A percentile compares a stretch with the other conserved stretches of the same genome.
These are phyloP conservation scores for Paradoxurus hermaphroditus DNA, from an alignment of 2,113 vertebrate genomes.

Conservation along the genomic window DNA sequence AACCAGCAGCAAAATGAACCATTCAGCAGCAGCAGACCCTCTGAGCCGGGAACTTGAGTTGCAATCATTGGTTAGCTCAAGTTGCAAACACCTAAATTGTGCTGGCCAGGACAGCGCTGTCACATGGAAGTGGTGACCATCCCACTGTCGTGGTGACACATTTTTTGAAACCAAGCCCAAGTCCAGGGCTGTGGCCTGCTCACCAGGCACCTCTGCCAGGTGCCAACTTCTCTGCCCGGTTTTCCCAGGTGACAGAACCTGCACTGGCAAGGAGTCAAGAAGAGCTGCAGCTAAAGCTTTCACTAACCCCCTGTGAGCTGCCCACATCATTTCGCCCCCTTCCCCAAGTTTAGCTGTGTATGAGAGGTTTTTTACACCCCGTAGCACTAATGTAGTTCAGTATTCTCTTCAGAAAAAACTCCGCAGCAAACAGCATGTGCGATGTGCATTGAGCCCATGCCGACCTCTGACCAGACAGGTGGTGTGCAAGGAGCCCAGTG, in stretches of 20 bases:
- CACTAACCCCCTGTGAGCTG: conserved; percentile 27
- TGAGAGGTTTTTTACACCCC: conserved; percentile 15
- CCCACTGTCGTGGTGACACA: conserved; percentile 11
- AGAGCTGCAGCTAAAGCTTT: conserved; percentile 49
- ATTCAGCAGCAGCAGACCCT: not conserved
- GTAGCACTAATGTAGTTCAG: conserved; percentile 37
- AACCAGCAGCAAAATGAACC: conserved; percentile 33
- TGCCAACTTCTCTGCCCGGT: conserved; percentile 35
- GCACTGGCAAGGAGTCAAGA: not conserved
- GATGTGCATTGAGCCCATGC: conserved; percentile 39
- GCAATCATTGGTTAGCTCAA: conserved; percentile 17
- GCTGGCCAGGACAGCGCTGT: conserved; percentile 60
- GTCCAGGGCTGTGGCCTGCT: conserved; percentile 16
- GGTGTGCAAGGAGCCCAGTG: conserved; percentile 42
- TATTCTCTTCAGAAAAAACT: conserved; percentile 36
- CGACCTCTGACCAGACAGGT: conserved; percentile 51
- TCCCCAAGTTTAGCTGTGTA: conserved; percentile 47
- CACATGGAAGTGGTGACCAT: not conserved
- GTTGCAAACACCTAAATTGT: conserved; percentile 61
- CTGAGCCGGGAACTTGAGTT: not conserved
- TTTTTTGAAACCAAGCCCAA: conserved; percentile 1
- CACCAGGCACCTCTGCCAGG: conserved; percentile 39
- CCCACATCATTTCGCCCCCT: conserved; percentile 56
- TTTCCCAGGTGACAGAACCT: conserved; percentile 6
- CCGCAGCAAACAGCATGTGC: conserved; percentile 42